Percentiles rank a stretch among this genome's conserved stretches.
Conservation (phyloP, 2,797 vertebrate species). For the Mareca strepera region DNA sequence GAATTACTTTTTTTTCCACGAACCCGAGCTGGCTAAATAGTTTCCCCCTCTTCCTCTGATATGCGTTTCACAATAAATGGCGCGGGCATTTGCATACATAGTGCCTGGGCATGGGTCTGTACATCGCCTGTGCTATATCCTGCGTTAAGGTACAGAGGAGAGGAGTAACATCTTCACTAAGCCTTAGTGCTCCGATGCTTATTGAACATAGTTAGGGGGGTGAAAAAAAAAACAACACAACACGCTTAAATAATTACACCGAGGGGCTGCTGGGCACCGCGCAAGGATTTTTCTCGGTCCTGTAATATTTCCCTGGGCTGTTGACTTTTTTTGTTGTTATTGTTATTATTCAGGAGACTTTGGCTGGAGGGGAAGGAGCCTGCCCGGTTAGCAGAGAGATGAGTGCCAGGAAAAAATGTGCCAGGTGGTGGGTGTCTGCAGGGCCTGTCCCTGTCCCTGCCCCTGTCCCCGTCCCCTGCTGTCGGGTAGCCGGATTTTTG, state of each 20-base stretch:
- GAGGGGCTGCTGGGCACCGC: not conserved
- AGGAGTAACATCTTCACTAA: conserved; percentile 14
- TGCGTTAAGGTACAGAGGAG: not conserved
- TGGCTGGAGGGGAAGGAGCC: not conserved
- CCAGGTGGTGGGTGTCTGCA: not conserved
- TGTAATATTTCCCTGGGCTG: not conserved
- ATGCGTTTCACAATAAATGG: conserved; percentile 42
- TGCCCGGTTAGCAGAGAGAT: not conserved
- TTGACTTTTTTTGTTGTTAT: not conserved
- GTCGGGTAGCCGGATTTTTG: not conserved
- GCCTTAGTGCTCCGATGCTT: not conserved
- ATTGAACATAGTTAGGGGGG: not conserved
- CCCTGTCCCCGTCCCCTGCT: not conserved
- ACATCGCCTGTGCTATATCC: not conserved
- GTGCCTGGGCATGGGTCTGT: not conserved
- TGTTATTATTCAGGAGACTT: not conserved
- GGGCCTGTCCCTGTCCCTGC: not conserved
- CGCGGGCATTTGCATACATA: conserved; percentile 29
- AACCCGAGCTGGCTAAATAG: conserved; percentile 23
- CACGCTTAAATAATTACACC: conserved; percentile 6
- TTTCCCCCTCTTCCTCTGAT: conserved; percentile 42
- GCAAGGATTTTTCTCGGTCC: not conserved
- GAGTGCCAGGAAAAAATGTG: not conserved
- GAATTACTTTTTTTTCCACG: conserved; percentile 51
- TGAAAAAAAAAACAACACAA: not conserved